A percentile compares a stretch with the other conserved stretches of the same genome.
Evolutionary conservation across 1,140 invertebrate genomes (phyloP).

Genomic region (Scaptomyza graminum): DNA sequence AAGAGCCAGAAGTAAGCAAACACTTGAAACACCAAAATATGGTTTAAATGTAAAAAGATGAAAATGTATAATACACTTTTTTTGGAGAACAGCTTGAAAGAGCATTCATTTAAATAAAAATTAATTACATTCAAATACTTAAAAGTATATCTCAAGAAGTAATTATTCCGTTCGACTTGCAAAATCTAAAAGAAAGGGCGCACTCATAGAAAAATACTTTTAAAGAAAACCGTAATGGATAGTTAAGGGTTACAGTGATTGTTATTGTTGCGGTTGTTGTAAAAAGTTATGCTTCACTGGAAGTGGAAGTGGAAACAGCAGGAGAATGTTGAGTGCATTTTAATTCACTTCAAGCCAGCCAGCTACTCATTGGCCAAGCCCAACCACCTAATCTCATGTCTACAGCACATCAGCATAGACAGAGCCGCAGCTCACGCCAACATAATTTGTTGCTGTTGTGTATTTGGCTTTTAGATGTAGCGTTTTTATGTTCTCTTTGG

Average conservation of each 20-base stretch:
- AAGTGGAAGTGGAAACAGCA: constrained; percentile 16
- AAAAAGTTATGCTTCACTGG: constrained; percentile 28
- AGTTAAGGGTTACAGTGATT: constrained; percentile 2
- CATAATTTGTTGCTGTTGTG: constrained; percentile 62
- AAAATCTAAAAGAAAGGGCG: no score
- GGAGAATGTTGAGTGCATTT: constrained; percentile 13
- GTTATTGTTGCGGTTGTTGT: constrained; percentile 4
- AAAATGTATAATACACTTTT: no score
- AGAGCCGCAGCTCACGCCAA: constrained; percentile 51
- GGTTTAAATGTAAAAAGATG: not conserved
- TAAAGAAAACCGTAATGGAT: constrained; percentile 54
- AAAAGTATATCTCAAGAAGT: no score
- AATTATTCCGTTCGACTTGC: not conserved
- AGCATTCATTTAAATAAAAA: no score
- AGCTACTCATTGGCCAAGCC: constrained; percentile 11
- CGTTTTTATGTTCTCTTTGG: not conserved
- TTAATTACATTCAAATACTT: no score
- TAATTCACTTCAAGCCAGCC: constrained; percentile 8
- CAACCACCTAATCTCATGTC: constrained; percentile 54
- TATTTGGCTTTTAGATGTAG: constrained; percentile 27
- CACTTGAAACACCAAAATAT: not conserved
- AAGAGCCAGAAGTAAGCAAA: not conserved
- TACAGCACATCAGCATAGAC: constrained; percentile 60
- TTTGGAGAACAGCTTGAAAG: no score
- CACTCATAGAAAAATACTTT: constrained; percentile 26